Evolutionary conservation across 1,140 invertebrate genomes (phyloP).

Genomic region (Melipona quadrifasciata): DNA sequence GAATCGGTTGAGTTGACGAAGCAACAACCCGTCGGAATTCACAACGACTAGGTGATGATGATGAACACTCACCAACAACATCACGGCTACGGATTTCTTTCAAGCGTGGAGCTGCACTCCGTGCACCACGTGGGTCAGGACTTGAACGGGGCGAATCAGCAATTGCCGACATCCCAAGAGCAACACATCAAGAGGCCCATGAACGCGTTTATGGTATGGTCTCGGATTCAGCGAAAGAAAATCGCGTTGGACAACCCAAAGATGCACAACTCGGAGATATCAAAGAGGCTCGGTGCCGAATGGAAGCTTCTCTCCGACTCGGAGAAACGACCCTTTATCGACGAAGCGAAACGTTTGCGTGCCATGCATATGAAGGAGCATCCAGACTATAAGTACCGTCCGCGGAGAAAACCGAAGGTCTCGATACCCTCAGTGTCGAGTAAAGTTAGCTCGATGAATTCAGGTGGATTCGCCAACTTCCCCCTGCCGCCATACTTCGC

Average conservation of each 20-base stretch:
- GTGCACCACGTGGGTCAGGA: constrained; percentile 58
- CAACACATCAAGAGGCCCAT: constrained; percentile 96
- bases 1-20: neutral
- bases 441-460: constrained; percentile 94
- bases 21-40: too few relatives aligned
- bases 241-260: constrained; percentile 99
- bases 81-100: constrained; percentile 65
- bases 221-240: constrained; percentile 96
- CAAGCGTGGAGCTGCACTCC: constrained; percentile 71
- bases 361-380: constrained; percentile 99
- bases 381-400: constrained; percentile 98
- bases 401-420: constrained; percentile 95
- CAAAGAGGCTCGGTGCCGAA: constrained; percentile 97
- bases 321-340: constrained; percentile 98
- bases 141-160: constrained; percentile 71
- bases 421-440: constrained; percentile 81
- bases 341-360: constrained; percentile 97
- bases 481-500: constrained; percentile 84
- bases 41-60: constrained; percentile 43
- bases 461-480: constrained; percentile 83
- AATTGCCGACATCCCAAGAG: constrained; percentile 81
- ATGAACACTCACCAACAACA: constrained; percentile 69
- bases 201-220: constrained; percentile 99
- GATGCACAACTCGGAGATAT: constrained; percentile 99
- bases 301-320: constrained; percentile 97